phyloP scores from a whole-genome alignment of 2,888 invertebrate species.

The Venustoraphidia nigricollis region DNA sequence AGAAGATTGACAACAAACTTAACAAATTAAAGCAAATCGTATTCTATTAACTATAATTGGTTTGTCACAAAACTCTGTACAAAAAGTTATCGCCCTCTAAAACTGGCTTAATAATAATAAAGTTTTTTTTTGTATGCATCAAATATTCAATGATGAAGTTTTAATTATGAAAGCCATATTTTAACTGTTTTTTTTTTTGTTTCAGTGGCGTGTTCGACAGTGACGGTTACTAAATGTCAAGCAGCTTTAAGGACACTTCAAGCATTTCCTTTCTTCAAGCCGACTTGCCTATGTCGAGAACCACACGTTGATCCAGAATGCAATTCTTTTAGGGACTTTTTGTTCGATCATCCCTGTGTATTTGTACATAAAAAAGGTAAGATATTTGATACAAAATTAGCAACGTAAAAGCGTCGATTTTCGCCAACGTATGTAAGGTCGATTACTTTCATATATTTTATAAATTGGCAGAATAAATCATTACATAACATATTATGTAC shows the following conservation, averaged over 20 bases:
- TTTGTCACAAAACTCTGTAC: too few relatives aligned
- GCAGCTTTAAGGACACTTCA: constrained; percentile 78
- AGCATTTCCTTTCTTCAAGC: constrained; percentile 85
- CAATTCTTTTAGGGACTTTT: constrained; percentile 83
- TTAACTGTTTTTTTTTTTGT: constrained; percentile 22
- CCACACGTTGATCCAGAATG: constrained; percentile 84
- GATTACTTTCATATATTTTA: not conserved
- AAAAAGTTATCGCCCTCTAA: too few relatives aligned
- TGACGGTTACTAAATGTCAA: constrained; percentile 86
- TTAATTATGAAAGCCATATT: too few relatives aligned
- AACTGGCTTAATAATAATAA: too few relatives aligned
- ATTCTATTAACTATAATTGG: too few relatives aligned
- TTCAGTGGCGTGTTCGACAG: constrained; percentile 84
- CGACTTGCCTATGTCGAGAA: constrained; percentile 82
- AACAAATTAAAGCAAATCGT: too few relatives aligned
- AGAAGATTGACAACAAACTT: too few relatives aligned
- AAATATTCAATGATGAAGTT: too few relatives aligned
- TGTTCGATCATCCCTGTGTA: constrained; percentile 87
- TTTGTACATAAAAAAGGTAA: constrained; percentile 81
- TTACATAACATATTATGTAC: too few relatives aligned
- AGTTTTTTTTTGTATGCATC: too few relatives aligned
- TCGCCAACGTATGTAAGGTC: not conserved
- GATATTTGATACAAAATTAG: constrained; percentile 13
- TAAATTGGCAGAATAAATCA: too few relatives aligned
- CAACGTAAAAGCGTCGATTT: too few relatives aligned